Evolutionary conservation across 2,888 invertebrate species (phyloP).

Genomic region (Ctena decussata): DNA sequence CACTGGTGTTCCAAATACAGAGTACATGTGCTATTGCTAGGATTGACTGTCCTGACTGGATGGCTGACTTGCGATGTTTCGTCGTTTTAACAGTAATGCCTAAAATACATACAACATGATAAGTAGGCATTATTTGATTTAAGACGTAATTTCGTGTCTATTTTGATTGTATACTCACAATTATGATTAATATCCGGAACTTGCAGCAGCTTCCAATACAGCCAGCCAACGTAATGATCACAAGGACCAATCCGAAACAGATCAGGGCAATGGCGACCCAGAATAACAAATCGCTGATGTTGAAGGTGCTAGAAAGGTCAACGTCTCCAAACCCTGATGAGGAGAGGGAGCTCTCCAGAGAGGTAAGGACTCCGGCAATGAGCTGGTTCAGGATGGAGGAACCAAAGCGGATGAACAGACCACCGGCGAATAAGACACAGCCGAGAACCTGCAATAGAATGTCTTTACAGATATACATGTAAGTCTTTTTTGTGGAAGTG

Average conservation of each 20-base stretch:
- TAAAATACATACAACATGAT: too few relatives aligned
- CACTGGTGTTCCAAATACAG: too few relatives aligned
- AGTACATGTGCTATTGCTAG: too few relatives aligned
- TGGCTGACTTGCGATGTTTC: too few relatives aligned
- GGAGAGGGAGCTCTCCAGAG: constrained; percentile 29
- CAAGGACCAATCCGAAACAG: constrained; percentile 67
- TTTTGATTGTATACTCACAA: neutral
- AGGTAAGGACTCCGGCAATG: constrained; percentile 32
- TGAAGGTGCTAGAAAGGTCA: constrained; percentile 34
- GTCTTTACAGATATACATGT: too few relatives aligned
- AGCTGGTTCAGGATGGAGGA: constrained; percentile 29
- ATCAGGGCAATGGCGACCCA: constrained; percentile 68
- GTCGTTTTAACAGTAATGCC: too few relatives aligned
- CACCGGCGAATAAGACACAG: constrained; percentile 44
- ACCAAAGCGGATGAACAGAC: constrained; percentile 53
- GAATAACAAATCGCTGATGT: constrained; percentile 35
- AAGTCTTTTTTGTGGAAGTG: too few relatives aligned
- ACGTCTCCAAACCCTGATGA: constrained; percentile 45
- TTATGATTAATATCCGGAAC: constrained; percentile 25
- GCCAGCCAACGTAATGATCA: constrained; percentile 69
- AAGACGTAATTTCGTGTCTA: too few relatives aligned
- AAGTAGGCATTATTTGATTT: too few relatives aligned
- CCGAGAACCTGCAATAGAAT: constrained; percentile 46
- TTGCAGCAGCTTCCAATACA: constrained; percentile 74
- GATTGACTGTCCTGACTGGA: too few relatives aligned